Percentiles rank a stretch among this genome's conserved stretches.
These are phyloP conservation scores for Philonicus albiceps DNA, from an alignment of 2,888 invertebrate species.

Conservation along the genomic window DNA sequence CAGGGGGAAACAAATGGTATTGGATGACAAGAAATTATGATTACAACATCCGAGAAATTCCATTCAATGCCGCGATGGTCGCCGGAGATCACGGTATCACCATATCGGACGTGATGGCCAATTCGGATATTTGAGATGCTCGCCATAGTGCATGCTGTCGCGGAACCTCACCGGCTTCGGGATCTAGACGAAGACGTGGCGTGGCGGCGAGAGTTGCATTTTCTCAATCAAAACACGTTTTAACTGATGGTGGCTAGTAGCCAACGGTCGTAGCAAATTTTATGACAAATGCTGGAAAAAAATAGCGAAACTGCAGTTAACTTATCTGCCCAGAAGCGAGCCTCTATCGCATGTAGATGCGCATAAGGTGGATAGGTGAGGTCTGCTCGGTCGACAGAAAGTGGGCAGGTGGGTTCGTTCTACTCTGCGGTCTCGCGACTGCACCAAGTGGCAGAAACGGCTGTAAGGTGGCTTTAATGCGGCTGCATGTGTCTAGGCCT, in stretches of 20 bases:
- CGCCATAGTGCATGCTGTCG: not conserved
- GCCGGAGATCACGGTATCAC: not conserved
- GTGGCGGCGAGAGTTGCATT: not conserved
- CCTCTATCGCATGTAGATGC: conserved; percentile 12
- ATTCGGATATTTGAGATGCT: conserved; percentile 4
- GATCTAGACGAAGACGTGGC: not conserved
- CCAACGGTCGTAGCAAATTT: not conserved
- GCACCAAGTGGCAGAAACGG: not conserved
- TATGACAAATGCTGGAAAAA: conserved; percentile 9
- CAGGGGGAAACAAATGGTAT: not conserved
- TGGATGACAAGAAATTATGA: conserved; percentile 19
- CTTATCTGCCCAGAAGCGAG: not conserved
- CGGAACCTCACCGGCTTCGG: not conserved
- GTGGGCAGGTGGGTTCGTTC: conserved; percentile 15
- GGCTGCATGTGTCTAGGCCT: not conserved
- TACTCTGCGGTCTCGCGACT: not conserved
- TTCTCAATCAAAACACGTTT: conserved; percentile 23
- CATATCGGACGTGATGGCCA: not conserved
- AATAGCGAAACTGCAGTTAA: conserved; percentile 12
- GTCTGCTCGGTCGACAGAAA: not conserved
- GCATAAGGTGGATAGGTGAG: conserved; percentile 9
- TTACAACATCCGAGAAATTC: conserved; percentile 18
- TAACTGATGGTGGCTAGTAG: not conserved
- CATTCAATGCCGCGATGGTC: conserved; percentile 23
- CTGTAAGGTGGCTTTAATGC: not conserved